Base-by-base conservation (phyloP, 2,797 vertebrate genomes). In the Dendrocincla tyrannina region DNA sequence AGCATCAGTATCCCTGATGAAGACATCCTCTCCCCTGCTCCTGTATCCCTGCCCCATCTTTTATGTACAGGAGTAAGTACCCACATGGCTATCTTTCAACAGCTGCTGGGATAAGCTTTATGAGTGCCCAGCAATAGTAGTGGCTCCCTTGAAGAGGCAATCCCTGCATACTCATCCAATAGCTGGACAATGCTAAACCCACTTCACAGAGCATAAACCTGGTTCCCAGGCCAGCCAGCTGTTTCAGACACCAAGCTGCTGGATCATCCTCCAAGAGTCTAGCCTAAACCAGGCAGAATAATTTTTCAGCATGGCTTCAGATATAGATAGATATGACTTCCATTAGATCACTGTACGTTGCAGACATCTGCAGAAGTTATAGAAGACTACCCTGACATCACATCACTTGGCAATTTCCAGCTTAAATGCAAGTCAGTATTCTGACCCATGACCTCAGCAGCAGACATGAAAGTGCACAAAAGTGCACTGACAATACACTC, bases 401-500 rank as follows among this genome's bases (percentile, higher is more conserved):
- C 35, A 76, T 7, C 35, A 47, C 39, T 56, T 25, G 2, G 16
- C n/a, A 39, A 55, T 39, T 77, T 87, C 52, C 49, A 79, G 35
- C 16, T 82, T 76, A 73, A 77, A 47, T 49, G 9, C 15, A 59
- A 68, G 32, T 44, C 74, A 80, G 4, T 14, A 41, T 42, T 44
- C 68, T 74, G 49, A 79, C 32, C 41, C 1, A 1, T 1, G 8
- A 74, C 37, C 17, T 70, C n/a, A 41, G 53, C 0, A 2, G 62
- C 27, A 86, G 73, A 39, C 14, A 68, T 0, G 0, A 39, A 81
- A 64, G 32, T 23, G 41, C 33, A 77, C 30, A 87, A 53, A 67
- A 0, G 0, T 4, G 2, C 42, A 35, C 17, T 39, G 20, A 11
- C 16, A 81, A 63, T 5, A 62, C 5, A 50, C 13, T 59, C n/a